These are phyloP conservation scores for Eledona agricola DNA, from an alignment of 2,888 invertebrate genomes.

Conservation along the genomic window DNA sequence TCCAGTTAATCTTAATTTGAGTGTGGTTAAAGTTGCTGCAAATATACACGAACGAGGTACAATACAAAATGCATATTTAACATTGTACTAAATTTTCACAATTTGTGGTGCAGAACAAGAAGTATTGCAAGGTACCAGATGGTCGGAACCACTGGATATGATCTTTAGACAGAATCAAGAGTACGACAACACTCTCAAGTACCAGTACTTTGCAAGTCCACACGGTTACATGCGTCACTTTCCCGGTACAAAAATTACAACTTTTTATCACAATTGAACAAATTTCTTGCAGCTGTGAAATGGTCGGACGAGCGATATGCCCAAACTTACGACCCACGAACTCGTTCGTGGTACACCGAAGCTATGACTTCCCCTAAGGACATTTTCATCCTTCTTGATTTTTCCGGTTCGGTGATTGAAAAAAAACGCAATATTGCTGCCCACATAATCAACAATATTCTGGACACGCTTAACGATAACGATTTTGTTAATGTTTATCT, in stretches of 20 bases:
- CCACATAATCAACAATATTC: slow-evolving; percentile 84
- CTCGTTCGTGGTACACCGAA: slow-evolving; percentile 96
- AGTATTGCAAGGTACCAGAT: slow-evolving; percentile 89
- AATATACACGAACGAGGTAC: slow-evolving; percentile 89
- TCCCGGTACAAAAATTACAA: slow-evolving; percentile 72
- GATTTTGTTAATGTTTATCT: slow-evolving; percentile 97
- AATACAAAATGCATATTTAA: slow-evolving; percentile 8
- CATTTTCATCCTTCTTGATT: slow-evolving; percentile 74
- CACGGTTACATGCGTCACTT: slow-evolving; percentile 96
- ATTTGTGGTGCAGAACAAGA: slow-evolving; percentile 78
- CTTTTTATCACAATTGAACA: not conserved
- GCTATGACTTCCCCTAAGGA: slow-evolving; percentile 98
- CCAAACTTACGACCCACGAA: slow-evolving; percentile 91
- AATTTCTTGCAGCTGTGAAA: slow-evolving; percentile 68
- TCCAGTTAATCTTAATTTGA: slow-evolving; percentile 77
- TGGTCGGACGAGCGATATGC: slow-evolving; percentile 67
- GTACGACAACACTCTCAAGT: slow-evolving; percentile 87
- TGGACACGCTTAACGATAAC: slow-evolving; percentile 96
- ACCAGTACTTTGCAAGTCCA: slow-evolving; percentile 98
- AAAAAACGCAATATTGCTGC: slow-evolving; percentile 85
- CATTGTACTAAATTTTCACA: too few relatives aligned
- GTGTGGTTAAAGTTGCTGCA: slow-evolving; percentile 91
- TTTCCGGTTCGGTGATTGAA: slow-evolving; percentile 72
- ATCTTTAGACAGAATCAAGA: slow-evolving; percentile 87
- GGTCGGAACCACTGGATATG: slow-evolving; percentile 92